Evolutionary conservation across 2,888 invertebrate species (phyloP), one percentile per base, ranked within the genome.

Genomic region (Vandiemenella viatica): DNA sequence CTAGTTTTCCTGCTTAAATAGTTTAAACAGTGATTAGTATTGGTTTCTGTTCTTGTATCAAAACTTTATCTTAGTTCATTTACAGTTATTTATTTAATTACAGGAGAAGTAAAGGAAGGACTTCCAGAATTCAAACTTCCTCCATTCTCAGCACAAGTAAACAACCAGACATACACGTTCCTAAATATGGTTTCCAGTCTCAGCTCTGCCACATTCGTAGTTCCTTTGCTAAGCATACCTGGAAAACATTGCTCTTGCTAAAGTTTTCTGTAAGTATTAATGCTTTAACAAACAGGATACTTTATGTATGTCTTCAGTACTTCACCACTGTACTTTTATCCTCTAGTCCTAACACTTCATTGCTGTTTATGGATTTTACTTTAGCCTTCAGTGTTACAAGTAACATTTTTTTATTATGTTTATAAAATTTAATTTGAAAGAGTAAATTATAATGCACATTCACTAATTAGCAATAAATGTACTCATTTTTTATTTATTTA

Each of bases 201-300:
- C 56, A 79, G 80, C 13, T 73, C 77, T 22, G 81, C 79, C 2
- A 67, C 82, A 49, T 63, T 76, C 49, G 77, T 83, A 8, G 73
- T 83, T 17, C 80, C 83, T 4, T 61, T 83, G 22, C 64, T 83
- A 41, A 48, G 76, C 79, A 8, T 71, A 83, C 42, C 66, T 83
- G 56, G 83, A 83, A 61, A 77, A 78, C 55, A 77, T 83, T 52
- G 80, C 83, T 3, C 72, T 83, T 43, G 81, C 80, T 37, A 82
- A 82, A 70, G 79, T 79, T 16, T 82, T 82, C 62, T 69, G 76
- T 75, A 64, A 71, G 71, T 63, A 42, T 5, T 37, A 23, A 23
- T 23, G 10, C 26, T 23, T 23, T 23, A 23, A 8, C 26, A 23
- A 8, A 23, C 10, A 8, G 26, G 10, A 23, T 8, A 23, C 10